These are phyloP conservation scores for Coryphaenoides rupestris DNA, from an alignment of 2,113 vertebrate genomes.

Conservation along the genomic window DNA sequence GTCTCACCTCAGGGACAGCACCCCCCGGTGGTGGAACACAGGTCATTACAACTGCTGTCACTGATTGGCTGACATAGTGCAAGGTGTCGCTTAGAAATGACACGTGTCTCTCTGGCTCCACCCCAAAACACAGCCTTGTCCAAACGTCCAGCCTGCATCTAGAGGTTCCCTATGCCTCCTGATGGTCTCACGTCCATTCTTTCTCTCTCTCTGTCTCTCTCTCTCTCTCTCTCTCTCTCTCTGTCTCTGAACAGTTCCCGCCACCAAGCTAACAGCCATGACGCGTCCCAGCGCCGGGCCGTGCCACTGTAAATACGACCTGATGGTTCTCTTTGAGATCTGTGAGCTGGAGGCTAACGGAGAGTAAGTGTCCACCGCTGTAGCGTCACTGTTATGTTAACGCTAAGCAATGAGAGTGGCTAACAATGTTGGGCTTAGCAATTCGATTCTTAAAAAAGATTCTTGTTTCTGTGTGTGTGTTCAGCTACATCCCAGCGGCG, in stretches of 20 bases:
- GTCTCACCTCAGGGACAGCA: no score
- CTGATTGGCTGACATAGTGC: no score
- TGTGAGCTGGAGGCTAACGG: conserved; percentile 96
- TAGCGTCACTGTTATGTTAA: no score
- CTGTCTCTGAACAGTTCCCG: conserved; percentile 78
- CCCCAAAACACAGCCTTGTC: no score
- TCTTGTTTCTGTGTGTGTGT: not conserved
- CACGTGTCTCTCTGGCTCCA: no score
- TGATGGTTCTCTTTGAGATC: conserved; percentile 98
- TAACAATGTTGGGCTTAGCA: not conserved
- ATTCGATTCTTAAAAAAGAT: not conserved
- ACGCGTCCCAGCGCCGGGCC: conserved; percentile 82
- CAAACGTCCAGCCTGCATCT: no score
- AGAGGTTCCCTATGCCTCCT: not conserved
- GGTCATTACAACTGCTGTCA: no score
- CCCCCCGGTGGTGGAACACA: no score
- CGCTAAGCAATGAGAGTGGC: not conserved
- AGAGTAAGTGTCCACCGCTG: conserved; percentile 80
- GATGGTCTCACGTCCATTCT: not conserved
- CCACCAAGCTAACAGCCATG: conserved; percentile 91
- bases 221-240: conserved; percentile 18
- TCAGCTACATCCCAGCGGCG: conserved; percentile 90
- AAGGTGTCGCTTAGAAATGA: no score
- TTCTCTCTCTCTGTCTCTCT: conserved; percentile 2
- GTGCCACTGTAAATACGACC: conserved; percentile 92